Conservation (phyloP, 2,113 vertebrate genomes). For the Craseonycteris thonglongyai region DNA sequence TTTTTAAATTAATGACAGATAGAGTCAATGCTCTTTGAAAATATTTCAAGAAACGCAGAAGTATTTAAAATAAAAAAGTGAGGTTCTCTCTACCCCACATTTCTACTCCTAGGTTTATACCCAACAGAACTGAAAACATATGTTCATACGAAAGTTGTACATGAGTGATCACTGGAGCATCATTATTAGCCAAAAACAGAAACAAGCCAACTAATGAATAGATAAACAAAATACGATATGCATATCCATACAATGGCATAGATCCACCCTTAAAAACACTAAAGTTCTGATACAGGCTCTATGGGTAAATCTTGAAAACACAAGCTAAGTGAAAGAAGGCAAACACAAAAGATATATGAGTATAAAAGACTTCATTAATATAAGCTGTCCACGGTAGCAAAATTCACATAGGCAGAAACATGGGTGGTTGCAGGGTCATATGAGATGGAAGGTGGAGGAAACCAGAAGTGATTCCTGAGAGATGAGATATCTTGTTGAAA, state of each 20-base stretch:
- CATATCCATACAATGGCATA: neutral
- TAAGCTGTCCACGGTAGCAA: neutral
- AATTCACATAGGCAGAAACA: neutral
- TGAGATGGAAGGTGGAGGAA: fast-evolving
- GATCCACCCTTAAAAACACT: neutral
- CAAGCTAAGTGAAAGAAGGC: neutral
- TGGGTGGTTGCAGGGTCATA: neutral
- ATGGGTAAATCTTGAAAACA: neutral
- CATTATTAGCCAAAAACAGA: neutral
- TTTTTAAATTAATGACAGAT: neutral
- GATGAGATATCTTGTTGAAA: neutral
- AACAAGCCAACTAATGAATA: neutral
- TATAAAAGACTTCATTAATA: neutral
- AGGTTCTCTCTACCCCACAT: neutral
- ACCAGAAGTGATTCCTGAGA: neutral
- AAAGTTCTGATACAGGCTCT: neutral
- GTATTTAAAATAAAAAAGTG: neutral
- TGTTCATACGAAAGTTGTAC: neutral
- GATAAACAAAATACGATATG: neutral
- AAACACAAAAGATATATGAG: neutral
- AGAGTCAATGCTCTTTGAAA: neutral
- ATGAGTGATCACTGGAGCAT: neutral
- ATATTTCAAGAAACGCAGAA: neutral
- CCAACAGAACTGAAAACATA: neutral
- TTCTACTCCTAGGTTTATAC: neutral